Evolutionary conservation across 1,140 invertebrate genomes (phyloP).

Genomic region (Drosophila bocki): DNA sequence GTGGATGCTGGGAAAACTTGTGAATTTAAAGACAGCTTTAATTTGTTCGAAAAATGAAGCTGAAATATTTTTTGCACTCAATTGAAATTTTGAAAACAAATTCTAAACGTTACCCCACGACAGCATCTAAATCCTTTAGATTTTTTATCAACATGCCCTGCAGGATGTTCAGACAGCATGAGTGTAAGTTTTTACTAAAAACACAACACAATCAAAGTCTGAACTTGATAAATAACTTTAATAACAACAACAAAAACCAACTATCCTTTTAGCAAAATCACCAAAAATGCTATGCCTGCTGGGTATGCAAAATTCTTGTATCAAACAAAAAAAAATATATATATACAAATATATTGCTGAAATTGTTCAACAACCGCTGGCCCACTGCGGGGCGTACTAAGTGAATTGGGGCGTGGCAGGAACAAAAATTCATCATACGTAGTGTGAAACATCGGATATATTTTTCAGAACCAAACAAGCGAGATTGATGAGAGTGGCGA

Average conservation of each 20-base stretch:
- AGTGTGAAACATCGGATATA: slow-evolving; percentile 40
- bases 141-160: slow-evolving; percentile 5
- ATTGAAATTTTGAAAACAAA: not conserved
- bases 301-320: slow-evolving; percentile 9
- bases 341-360: slow-evolving; percentile 14
- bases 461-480: slow-evolving; percentile 32
- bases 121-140: not conserved
- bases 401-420: slow-evolving; percentile 29
- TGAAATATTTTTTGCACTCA: not conserved
- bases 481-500: slow-evolving; percentile 25
- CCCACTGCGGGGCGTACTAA: slow-evolving; percentile 1
- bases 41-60: not conserved
- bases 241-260: not conserved
- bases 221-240: slow-evolving; percentile 11
- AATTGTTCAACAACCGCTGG: slow-evolving; percentile 9
- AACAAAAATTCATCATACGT: slow-evolving; percentile 52
- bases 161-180: not conserved
- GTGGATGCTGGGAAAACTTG: slow-evolving; percentile 54
- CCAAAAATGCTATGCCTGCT: slow-evolving; percentile 5
- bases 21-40: not conserved
- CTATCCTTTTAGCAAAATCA: slow-evolving; percentile 10
- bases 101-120: not conserved
- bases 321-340: slow-evolving; percentile 19
- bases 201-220: slow-evolving; percentile 2
- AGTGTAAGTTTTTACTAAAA: slow-evolving; percentile 6